Evolutionary conservation across 2,797 vertebrate genomes (phyloP).

Genomic region (Percopsis omiscomaycus): DNA sequence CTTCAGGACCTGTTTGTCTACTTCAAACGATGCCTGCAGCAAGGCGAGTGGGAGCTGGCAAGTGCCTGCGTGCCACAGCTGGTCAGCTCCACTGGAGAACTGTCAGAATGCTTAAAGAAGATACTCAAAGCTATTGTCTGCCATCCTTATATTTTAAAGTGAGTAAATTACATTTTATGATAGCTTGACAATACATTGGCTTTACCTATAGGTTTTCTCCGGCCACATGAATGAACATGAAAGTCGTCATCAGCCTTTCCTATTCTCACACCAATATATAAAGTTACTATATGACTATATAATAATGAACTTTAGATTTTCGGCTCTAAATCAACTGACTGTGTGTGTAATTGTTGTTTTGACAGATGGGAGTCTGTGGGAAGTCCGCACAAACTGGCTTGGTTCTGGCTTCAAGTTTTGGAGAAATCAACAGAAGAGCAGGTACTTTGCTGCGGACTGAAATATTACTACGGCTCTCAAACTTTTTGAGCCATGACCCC

Average conservation of each 20-base stretch:
- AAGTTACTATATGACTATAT: too few relatives aligned
- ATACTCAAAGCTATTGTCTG: constrained; percentile 82
- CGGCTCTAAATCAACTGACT: neutral
- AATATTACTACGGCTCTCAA: neutral
- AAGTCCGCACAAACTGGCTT: constrained; percentile 86
- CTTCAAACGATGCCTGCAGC: constrained; percentile 84
- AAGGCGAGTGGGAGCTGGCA: constrained; percentile 89
- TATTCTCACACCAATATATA: neutral
- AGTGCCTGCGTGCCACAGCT: constrained; percentile 88
- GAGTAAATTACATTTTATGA: constrained; percentile 38
- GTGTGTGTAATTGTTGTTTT: constrained; percentile 5
- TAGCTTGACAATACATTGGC: neutral
- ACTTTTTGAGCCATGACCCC: too few relatives aligned
- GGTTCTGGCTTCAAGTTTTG: constrained; percentile 92
- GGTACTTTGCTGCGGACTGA: constrained; percentile 66
- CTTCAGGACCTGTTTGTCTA: constrained; percentile 83
- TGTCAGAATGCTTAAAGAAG: constrained; percentile 70
- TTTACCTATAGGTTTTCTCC: neutral
- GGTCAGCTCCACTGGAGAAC: constrained; percentile 65
- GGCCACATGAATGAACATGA: neutral
- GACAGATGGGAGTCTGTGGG: constrained; percentile 78
- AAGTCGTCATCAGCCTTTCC: neutral
- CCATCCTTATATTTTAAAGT: constrained; percentile 82
- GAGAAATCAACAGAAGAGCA: constrained; percentile 82
- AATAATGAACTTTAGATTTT: too few relatives aligned